Evolutionary conservation across 2,113 vertebrate species (phyloP).

Genomic region (Rhinopithecus roxellana): DNA sequence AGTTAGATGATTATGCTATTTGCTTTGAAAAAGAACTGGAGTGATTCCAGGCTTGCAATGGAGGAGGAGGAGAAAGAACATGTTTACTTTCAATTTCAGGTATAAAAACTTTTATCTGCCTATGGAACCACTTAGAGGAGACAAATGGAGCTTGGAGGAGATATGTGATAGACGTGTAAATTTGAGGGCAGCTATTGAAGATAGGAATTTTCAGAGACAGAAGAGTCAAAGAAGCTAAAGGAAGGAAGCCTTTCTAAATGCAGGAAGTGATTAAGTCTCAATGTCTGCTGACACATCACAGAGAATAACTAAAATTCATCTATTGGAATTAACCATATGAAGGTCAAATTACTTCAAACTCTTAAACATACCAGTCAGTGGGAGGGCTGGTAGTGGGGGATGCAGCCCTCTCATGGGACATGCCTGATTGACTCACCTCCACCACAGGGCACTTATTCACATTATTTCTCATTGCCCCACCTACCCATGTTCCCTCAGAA

Average conservation of each 20-base stretch:
- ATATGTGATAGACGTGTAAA: background rate
- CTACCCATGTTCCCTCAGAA: background rate
- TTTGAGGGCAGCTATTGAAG: background rate
- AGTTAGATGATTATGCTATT: background rate
- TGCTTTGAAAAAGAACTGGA: background rate
- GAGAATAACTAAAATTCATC: background rate
- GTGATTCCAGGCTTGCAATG: background rate
- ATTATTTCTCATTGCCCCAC: background rate
- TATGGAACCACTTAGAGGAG: background rate
- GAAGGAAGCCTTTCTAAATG: background rate
- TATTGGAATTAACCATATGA: background rate
- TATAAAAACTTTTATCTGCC: background rate
- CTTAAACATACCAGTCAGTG: background rate
- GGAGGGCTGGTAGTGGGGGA: background rate
- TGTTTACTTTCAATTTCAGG: background rate
- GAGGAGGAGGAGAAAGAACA: background rate
- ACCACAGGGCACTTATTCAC: background rate
- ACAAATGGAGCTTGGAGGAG: background rate
- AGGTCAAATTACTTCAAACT: background rate
- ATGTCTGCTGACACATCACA: background rate
- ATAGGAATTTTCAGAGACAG: background rate
- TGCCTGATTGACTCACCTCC: background rate
- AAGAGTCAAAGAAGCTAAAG: background rate
- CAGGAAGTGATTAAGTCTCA: background rate
- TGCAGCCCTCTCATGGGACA: background rate